Evolutionary conservation across 2,797 vertebrate genomes (phyloP), one percentile per base, ranked within the genome.

Genomic region (Capromys pilorides): DNA sequence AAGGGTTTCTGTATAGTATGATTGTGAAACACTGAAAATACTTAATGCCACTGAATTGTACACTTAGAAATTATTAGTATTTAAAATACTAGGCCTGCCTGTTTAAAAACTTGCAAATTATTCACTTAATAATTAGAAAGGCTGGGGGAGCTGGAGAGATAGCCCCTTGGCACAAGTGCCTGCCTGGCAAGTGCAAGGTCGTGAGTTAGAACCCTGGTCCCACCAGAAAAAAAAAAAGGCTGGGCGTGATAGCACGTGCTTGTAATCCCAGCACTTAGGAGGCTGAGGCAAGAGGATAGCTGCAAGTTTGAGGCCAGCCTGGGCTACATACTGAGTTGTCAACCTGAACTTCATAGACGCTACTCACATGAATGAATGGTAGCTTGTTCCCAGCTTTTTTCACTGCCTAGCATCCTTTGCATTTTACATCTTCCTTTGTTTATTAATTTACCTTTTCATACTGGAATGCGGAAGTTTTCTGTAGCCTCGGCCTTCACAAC

Each of bases 51-150:
- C 57, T 14, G 16, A 83, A 49, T n/a, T 89, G n/a, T 93, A 64
- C 24, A 36, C 64, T 67, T 86, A 67, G 73, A 91, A 93, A 66
- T 66, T n/a, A 71, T 18, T 81, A 61, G 16, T 12, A 49, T 77
- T 77, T 31, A 78, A 78, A 78, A 73, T 21, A 8, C 62, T 64
- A 82, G 13, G n/a, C 66, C 66, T 73, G 16, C 66, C 66, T 73
- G 16, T 61, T 33, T 96, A 69, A 90, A 73, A 93, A 83, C 49
- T 81, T 87, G 57, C 39, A 86, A 82, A 61, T 79, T 66, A 83
- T 39, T 92, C 66, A 88, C 79, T 75, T 77, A 77, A 81, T 64
- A 81, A 13, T 64, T 78, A 54, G 18, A 51, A 39, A 45, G 45
- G 45, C 45, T 31, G 31, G 28, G 75, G n/a, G 49, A 12, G 49